Base-by-base conservation (phyloP, 2,113 vertebrate species). In the Oryzias melastigma region DNA sequence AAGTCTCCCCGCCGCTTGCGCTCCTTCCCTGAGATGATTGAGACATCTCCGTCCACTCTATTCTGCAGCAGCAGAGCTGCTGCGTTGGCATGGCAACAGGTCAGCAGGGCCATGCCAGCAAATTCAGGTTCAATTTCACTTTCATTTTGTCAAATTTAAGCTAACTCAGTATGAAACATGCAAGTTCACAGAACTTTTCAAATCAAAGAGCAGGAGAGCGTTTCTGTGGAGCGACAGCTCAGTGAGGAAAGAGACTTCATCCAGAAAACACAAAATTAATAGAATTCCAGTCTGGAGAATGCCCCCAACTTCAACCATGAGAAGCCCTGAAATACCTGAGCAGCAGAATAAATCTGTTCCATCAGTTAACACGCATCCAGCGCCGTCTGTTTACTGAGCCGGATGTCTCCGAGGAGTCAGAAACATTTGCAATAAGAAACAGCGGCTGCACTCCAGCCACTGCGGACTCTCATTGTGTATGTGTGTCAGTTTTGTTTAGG, bases 401-500 rank as follows among this genome's bases (percentile, higher is more conserved):
- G 35, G 35, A 12, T 35, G 35, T 35, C 35, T 35, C 35, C 0
- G 35, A 12, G 35, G 35, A 35, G 35, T 12, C 35, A 13, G 10
- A 12, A 35, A 12, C 35, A 12, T 35, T 35, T 12, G 35, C 35
- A 35, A 35, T 35, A 35, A 35, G 35, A 35, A 35, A 35, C 35
- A 35, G 2, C 15, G 16, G 42, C 42, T 44, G 42, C 16, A 44
- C 13, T 16, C 5, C 42, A 44, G 42, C 29, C 29, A 15, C 53
- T 14, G 54, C 54, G 29, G 55, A 59, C 47, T 25, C 12, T 16
- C 54, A 57, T 13, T 64, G 58, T 67, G 40, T 53, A 53, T 17
- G 40, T 65, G 22, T 16, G 18, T 45, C 42, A 42, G 22, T 20
- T 55, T 55, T 65, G n/a, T 55, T 60, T 43, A 22, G n/a, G 43